Base-by-base conservation (phyloP, 1,140 invertebrate species). In the Panulirus ornatus region DNA sequence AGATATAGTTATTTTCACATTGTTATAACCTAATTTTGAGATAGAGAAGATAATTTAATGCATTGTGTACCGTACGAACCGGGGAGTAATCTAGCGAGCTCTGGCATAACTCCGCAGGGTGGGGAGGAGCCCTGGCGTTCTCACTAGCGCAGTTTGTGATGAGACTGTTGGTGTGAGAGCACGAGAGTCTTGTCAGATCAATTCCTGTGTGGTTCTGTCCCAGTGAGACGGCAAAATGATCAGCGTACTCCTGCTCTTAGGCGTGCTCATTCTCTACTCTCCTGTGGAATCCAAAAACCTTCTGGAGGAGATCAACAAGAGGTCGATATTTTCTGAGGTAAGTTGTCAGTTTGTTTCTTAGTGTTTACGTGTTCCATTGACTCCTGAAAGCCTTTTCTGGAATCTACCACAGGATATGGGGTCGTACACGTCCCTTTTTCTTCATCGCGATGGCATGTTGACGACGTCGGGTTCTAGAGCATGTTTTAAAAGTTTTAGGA, bases 111-210 rank as follows among this genome's bases (percentile, higher is more conserved):
- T 5, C 16, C n/a, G 63, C 8, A 19, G 27, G 70, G 70, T 27
- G 27, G 9, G 70, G 70, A 73, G 38, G 70, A 30, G 19, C n/a
- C 9, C 3, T 5, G 30, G 9, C n/a, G 30, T 30, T 30, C 27
- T 73, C 14, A 40, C 0, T 30, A 34, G 70, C 70, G 30, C 70
- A 73, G 70, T 73, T 8, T 73, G 70, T 73, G 70, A 73, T 73
- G 70, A 73, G 70, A 73, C 27, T 6, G n/a, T 73, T 34, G 70
- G 27, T 30, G 70, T 73, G 70, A 73, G 70, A 73, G 6, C 6
- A 30, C 19, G 5, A 2, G 0, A 73, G 70, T 5, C 30, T 73
- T 14, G 30, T 70, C 70, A 30, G 30, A 40, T 5, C 30, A 34
- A 5, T 73, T 34, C 70, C 16, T 30, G 27, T 34, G 27, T 36